Base-by-base conservation (phyloP, 2,797 vertebrate species). In the Poeciliopsis turneri region DNA sequence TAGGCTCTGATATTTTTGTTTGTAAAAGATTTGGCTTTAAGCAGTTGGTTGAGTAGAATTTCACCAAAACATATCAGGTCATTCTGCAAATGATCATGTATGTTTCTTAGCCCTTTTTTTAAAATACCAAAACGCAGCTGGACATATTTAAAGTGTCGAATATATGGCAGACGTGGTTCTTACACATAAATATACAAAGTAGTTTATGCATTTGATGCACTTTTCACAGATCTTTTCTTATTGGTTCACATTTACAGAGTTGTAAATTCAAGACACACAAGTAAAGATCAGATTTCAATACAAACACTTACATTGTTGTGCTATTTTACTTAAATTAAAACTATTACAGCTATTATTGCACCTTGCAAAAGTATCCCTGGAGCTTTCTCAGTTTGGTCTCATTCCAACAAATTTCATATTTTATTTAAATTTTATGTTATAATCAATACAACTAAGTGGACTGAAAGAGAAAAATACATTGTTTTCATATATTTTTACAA, bases 251-350 rank as follows among this genome's bases (percentile, higher is more conserved):
- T 59, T 2, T 74, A 39, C 36, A 39, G 3, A 15, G 13, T 33
- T 78, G 20, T 79, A 23, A 28, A 33, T 82, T 83, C 30, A 74
- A 49, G 47, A 9, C 28, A 83, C 0, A 15, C 20, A 30, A 78
- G 49, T 64, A 39, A 30, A 53, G 10, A 51, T 18, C 81, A 85
- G 0, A 82, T 86, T 86, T 88, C 78, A 66, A 13, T 69, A n/a
- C 68, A 83, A 57, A 88, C 83, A 83, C 86, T 88, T 78, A 66
- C 75, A 51, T 47, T 75, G 68, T 59, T 80, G 5, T 69, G 76
- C 85, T 90, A 83, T 87, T 86, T 86, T 69, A 57, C 74, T 2
- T 23, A 71, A 83, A 81, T 88, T 83, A 82, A 83, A 82, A 70
- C 53, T 83, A 30, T 10, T 25, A 4, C 15, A 61, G 51, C 23